Percentiles rank a stretch among this genome's conserved stretches.
These are phyloP conservation scores for Boloria euphrosyne DNA, from an alignment of 2,888 invertebrate genomes.

Conservation along the genomic window DNA sequence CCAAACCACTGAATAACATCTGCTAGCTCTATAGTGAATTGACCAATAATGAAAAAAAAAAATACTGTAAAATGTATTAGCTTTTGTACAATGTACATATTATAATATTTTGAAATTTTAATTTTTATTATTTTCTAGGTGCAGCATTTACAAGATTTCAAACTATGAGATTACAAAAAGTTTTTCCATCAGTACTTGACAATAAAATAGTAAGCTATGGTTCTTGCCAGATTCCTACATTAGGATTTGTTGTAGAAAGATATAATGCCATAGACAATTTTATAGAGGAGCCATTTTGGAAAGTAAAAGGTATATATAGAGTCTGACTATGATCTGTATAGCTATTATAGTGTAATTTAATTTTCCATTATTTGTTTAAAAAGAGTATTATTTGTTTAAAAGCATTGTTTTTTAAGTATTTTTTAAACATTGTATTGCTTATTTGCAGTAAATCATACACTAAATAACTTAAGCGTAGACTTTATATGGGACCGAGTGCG, in stretches of 20 bases:
- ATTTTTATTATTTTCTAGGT: slow-evolving; percentile 81
- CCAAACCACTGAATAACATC: too few species aligned
- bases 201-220: slow-evolving; percentile 93
- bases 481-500: slow-evolving; percentile 94
- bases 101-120: too few species aligned
- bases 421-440: too few species aligned
- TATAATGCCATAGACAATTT: slow-evolving; percentile 96
- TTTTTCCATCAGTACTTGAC: slow-evolving; percentile 87
- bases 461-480: slow-evolving; percentile 89
- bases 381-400: neutral
- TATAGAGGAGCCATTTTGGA: slow-evolving; percentile 97
- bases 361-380: neutral
- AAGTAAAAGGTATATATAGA: slow-evolving; percentile 87
- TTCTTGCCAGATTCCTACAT: slow-evolving; percentile 99
- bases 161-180: slow-evolving; percentile 92
- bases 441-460: slow-evolving; percentile 87
- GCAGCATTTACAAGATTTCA: slow-evolving; percentile 99
- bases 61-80: too few species aligned
- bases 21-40: too few species aligned
- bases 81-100: too few species aligned
- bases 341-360: too few species aligned
- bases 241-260: slow-evolving; percentile 99
- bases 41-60: too few species aligned
- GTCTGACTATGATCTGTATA: neutral
- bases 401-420: neutral